Conservation (phyloP, 2,113 vertebrate genomes). For the Ceyx melanurus region DNA sequence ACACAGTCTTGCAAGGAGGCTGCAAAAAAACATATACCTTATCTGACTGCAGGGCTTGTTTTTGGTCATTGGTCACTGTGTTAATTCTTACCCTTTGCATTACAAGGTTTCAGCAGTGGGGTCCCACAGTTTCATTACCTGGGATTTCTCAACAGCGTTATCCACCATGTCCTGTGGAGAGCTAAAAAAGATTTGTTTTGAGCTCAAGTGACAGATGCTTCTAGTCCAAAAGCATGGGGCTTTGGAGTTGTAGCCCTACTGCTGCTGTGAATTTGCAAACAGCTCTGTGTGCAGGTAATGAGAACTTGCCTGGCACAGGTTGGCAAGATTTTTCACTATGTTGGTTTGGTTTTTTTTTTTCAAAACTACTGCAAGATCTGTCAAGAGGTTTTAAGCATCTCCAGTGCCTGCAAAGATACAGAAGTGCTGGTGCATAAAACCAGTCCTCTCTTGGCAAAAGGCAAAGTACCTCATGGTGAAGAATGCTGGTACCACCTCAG, state of each 20-base stretch:
- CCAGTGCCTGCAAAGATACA: background rate
- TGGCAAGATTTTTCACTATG: background rate
- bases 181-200: background rate
- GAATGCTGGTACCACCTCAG: rapidly evolving
- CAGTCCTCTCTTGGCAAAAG: background rate
- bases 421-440: background rate
- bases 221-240: background rate
- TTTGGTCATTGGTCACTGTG: background rate
- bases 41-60: background rate
- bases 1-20: background rate
- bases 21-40: background rate
- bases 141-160: background rate
- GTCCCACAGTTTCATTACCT: background rate
- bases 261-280: conserved; percentile 16
- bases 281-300: background rate
- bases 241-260: background rate
- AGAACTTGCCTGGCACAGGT: background rate
- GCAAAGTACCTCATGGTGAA: background rate
- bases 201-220: conserved; percentile 6
- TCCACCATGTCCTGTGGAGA: background rate
- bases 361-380: background rate
- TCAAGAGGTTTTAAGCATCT: background rate
- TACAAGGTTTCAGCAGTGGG: background rate
- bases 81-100: background rate
- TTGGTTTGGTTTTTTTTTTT: background rate